Evolutionary conservation across 2,797 vertebrate species (phyloP).

Genomic region (Urosaurus nigricauda): DNA sequence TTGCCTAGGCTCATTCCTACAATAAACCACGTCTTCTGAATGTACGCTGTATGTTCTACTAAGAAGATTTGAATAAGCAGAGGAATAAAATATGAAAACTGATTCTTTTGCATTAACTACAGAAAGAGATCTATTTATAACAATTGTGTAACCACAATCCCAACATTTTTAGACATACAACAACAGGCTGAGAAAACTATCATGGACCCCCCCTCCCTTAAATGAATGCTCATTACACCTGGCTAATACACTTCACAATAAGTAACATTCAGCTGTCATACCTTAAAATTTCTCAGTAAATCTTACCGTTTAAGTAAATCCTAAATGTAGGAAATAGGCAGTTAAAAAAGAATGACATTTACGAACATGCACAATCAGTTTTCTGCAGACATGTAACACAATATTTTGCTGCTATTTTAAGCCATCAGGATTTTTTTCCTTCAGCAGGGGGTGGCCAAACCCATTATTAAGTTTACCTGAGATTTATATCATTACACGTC

Average conservation of each 20-base stretch:
- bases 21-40: background rate
- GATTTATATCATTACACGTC: constrained; percentile 50
- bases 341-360: constrained; percentile 54
- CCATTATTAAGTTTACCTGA: constrained; percentile 57
- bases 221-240: constrained; percentile 49
- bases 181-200: constrained; percentile 10
- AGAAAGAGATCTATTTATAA: background rate
- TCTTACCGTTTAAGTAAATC: background rate
- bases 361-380: constrained; percentile 62
- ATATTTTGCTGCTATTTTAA: constrained; percentile 74
- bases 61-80: background rate
- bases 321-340: constrained; percentile 47
- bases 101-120: background rate
- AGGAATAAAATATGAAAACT: background rate
- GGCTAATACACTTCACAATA: constrained; percentile 69
- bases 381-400: constrained; percentile 72
- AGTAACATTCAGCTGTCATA: constrained; percentile 54
- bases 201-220: background rate
- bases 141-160: background rate
- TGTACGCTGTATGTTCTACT: background rate
- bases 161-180: background rate
- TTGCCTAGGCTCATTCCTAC: background rate
- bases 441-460: constrained; percentile 63
- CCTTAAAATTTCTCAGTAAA: constrained; percentile 31
- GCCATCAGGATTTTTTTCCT: constrained; percentile 69